A percentile compares a stretch with the other conserved stretches of the same genome.
phyloP scores from a whole-genome alignment of 2,113 vertebrate species.

The Actenoides lindsayi region DNA sequence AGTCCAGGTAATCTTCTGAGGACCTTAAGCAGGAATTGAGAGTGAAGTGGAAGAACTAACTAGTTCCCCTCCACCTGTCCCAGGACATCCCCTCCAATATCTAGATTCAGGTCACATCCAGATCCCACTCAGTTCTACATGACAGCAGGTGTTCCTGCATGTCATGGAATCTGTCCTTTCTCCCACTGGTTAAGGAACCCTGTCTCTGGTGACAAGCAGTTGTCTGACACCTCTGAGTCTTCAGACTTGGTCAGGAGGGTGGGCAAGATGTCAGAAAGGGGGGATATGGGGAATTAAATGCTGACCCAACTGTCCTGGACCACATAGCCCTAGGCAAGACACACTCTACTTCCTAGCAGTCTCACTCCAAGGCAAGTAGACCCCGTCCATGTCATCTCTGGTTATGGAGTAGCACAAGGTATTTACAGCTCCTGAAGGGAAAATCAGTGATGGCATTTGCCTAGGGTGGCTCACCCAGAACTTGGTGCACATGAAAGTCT shows the following conservation, averaged over 20 bases:
- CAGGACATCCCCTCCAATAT: background rate
- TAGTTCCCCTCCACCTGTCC: background rate
- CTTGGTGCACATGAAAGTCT: conserved; percentile 41
- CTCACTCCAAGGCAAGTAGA: background rate
- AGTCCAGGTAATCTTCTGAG: background rate
- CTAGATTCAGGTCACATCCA: background rate
- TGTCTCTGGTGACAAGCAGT: background rate
- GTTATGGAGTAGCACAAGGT: background rate
- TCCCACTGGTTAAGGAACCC: background rate
- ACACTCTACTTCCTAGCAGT: background rate
- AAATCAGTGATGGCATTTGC: background rate
- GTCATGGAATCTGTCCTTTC: background rate
- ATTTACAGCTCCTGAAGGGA: background rate
- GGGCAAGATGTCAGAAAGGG: background rate
- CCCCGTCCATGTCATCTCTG: background rate
- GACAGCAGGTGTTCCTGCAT: background rate
- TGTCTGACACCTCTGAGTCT: background rate
- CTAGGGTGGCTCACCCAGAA: conserved; percentile 47
- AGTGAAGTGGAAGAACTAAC: background rate
- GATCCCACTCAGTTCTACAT: background rate
- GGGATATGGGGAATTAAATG: background rate
- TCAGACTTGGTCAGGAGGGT: background rate
- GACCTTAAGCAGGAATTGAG: background rate
- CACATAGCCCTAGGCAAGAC: background rate
- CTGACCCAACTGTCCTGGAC: background rate